phyloP scores from a whole-genome alignment of 2,113 vertebrate genomes.

The Sapayoa aenigma region DNA sequence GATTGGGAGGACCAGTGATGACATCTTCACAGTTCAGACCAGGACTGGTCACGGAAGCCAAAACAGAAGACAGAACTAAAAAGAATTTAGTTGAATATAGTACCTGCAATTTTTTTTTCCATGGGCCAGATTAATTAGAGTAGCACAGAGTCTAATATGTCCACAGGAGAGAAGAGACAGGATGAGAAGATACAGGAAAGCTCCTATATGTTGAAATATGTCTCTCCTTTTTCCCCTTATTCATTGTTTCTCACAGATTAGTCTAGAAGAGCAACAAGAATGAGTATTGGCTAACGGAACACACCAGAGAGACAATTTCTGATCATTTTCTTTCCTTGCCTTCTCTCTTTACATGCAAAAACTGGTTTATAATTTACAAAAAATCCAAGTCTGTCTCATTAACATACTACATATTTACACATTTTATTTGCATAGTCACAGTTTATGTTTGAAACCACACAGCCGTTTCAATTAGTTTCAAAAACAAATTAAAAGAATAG shows the following conservation, averaged over 20 bases:
- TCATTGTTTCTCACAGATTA: background rate
- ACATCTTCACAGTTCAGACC: background rate
- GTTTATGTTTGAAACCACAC: background rate
- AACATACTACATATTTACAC: background rate
- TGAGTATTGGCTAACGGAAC: background rate
- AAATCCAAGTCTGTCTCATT: background rate
- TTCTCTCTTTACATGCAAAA: background rate
- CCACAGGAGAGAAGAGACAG: background rate
- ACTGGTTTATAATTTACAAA: background rate
- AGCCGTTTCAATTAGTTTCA: background rate
- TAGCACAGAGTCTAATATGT: background rate
- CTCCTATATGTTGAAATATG: background rate
- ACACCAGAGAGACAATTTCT: background rate
- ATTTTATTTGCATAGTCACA: background rate
- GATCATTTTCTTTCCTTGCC: background rate
- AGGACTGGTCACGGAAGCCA: background rate
- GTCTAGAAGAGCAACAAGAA: background rate
- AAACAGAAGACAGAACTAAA: background rate
- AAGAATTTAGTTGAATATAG: background rate
- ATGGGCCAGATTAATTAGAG: background rate
- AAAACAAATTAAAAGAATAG: background rate
- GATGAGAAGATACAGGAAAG: background rate
- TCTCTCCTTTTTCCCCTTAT: too few species aligned
- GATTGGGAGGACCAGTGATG: background rate
- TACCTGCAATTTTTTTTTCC: background rate